Conservation (phyloP, 2,113 vertebrate species). For the Cyanoderma ruficeps region DNA sequence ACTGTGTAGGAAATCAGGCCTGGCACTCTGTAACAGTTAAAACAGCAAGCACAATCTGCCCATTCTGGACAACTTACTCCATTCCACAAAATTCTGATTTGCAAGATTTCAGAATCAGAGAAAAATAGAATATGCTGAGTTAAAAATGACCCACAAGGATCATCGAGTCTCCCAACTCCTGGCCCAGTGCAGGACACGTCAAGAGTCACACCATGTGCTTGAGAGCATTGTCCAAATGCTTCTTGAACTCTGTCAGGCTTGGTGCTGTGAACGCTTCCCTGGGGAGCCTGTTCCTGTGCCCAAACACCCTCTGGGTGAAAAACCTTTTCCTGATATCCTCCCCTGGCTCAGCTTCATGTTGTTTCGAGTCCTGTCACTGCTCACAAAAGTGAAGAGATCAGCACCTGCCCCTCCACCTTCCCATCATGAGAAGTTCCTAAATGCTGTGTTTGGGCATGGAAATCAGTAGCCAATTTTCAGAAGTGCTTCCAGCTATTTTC, state of each 20-base stretch:
- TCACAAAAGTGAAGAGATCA: background rate
- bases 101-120: background rate
- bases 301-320: accelerated
- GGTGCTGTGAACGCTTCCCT: too few species aligned
- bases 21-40: background rate
- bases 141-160: background rate
- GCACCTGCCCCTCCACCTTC: background rate
- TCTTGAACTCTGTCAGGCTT: background rate
- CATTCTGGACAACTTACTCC: background rate
- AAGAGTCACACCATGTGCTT: background rate
- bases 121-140: background rate
- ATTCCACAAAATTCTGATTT: background rate
- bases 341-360: background rate
- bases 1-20: background rate
- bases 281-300: background rate
- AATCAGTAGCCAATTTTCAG: background rate
- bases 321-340: background rate
- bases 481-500: background rate
- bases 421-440: background rate
- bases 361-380: accelerated
- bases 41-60: background rate
- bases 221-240: background rate
- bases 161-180: accelerated
- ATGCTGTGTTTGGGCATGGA: background rate
- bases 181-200: accelerated